A percentile compares a stretch with the other conserved stretches of the same genome.
phyloP scores from a whole-genome alignment of 2,797 vertebrate species.

The Adrianichthys oophorus region DNA sequence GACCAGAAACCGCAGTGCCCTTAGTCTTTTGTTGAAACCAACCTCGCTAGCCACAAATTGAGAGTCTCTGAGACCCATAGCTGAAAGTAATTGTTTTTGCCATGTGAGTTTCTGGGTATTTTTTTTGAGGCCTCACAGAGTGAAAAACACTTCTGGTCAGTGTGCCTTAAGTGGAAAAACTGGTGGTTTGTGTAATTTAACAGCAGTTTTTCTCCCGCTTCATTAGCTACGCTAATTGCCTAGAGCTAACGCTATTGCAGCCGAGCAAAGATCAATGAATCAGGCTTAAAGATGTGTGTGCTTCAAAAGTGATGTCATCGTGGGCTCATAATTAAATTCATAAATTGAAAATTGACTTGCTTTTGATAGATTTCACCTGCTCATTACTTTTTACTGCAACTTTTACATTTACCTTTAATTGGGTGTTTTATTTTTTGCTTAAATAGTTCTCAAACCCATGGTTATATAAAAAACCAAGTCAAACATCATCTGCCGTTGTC shows the following conservation, averaged over 20 bases:
- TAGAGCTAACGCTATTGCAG: constrained; percentile 35
- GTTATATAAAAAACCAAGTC: too few relatives aligned
- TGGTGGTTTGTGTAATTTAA: constrained; percentile 48
- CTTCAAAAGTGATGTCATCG: constrained; percentile 26
- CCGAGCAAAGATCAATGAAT: constrained; percentile 39
- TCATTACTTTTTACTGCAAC: too few relatives aligned
- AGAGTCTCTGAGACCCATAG: constrained; percentile 18
- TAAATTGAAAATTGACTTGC: too few relatives aligned
- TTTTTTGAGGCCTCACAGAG: constrained; percentile 38
- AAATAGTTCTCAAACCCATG: too few relatives aligned
- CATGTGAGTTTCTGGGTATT: constrained; percentile 13
- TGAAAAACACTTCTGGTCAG: constrained; percentile 36
- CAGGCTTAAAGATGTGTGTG: constrained; percentile 20
- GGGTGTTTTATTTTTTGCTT: too few relatives aligned
- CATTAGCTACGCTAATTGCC: constrained; percentile 63
- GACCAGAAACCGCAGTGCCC: constrained; percentile 24
- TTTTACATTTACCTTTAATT: too few relatives aligned
- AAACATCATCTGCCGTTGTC: too few relatives aligned
- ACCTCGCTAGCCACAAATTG: constrained; percentile 45
- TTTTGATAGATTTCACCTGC: too few relatives aligned
- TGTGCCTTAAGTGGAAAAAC: constrained; percentile 45
- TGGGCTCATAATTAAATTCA: not conserved
- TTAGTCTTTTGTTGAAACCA: constrained; percentile 15
- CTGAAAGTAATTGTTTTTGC: constrained; percentile 41
- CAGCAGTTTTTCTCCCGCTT: constrained; percentile 41